Percentiles rank a stretch among this genome's conserved stretches.
Evolutionary conservation across 2,797 vertebrate genomes (phyloP).

Genomic region (Uromys caudimaculatus): DNA sequence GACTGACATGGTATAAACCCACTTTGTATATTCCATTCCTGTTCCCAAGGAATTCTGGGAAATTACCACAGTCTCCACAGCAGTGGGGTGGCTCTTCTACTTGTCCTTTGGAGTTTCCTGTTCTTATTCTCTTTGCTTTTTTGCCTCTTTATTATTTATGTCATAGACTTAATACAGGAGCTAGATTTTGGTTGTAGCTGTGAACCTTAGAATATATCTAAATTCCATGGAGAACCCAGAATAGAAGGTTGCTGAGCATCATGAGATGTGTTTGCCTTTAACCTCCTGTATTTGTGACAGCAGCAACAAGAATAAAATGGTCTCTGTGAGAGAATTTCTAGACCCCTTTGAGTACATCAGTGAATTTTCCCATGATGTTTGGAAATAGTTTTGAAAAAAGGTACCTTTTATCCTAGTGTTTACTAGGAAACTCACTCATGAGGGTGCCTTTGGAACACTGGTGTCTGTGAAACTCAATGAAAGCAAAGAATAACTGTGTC

Average conservation of each 20-base stretch:
- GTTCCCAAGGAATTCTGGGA: background rate
- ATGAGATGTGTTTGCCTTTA: slow-evolving; percentile 29
- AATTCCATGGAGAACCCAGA: slow-evolving; percentile 6
- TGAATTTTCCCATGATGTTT: background rate
- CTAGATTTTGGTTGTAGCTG: slow-evolving; percentile 47
- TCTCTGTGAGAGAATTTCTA: background rate
- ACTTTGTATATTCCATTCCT: background rate
- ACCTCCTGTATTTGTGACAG: background rate
- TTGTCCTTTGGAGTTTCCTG: background rate
- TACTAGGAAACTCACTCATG: background rate
- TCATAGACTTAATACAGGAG: background rate
- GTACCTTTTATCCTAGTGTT: background rate
- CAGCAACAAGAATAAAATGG: background rate
- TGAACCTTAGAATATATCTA: slow-evolving; percentile 13
- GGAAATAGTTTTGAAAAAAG: background rate
- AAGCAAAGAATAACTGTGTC: background rate
- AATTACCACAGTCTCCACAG: background rate
- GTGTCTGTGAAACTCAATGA: background rate
- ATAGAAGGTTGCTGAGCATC: background rate
- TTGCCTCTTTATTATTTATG: slow-evolving; percentile 28
- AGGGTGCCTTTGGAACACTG: background rate
- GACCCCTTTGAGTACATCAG: background rate
- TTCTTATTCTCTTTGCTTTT: background rate
- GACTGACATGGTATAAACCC: background rate
- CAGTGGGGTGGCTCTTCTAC: background rate